Evolutionary conservation across 2,797 vertebrate genomes (phyloP).

Genomic region (Phrynocephalus forsythii): DNA sequence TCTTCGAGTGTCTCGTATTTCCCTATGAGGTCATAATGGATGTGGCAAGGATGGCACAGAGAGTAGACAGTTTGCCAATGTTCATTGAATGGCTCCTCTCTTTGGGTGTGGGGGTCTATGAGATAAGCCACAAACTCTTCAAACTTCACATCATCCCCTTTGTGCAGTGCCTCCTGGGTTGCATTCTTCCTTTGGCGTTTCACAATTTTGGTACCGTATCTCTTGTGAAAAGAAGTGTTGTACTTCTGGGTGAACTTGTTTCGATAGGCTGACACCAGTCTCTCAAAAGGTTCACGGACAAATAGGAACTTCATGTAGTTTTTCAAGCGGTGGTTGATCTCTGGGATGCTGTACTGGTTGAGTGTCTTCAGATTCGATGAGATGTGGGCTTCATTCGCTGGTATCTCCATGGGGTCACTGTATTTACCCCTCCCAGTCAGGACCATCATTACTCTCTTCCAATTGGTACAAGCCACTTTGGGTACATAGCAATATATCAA

Average conservation of each 20-base stretch:
- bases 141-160: conserved; percentile 90
- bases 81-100: conserved; percentile 94
- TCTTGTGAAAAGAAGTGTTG: conserved; percentile 97
- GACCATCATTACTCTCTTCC: conserved; percentile 99
- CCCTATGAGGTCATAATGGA: conserved; percentile 96
- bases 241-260: conserved; percentile 99
- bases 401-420: conserved; percentile 96
- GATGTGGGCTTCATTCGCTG: conserved; percentile 93
- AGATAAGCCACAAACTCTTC: conserved; percentile 95
- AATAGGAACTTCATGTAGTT: conserved; percentile 98
- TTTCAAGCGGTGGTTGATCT: conserved; percentile 98
- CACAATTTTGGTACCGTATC: conserved; percentile 96
- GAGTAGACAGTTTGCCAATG: conserved; percentile 97
- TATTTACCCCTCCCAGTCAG: conserved; percentile 92
- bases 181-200: conserved; percentile 94
- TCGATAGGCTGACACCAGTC: conserved; percentile 96
- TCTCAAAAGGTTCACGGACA: conserved; percentile 95
- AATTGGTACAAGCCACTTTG: conserved; percentile 99
- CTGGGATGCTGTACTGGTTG: conserved; percentile 96
- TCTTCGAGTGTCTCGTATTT: conserved; percentile 97
- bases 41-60: conserved; percentile 97
- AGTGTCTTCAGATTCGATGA: conserved; percentile 95
- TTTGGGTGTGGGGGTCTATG: conserved; percentile 91
- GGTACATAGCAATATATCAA: conserved; percentile 98
- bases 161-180: conserved; percentile 90